Evolutionary conservation across 2,113 vertebrate genomes (phyloP).

Genomic region (Campylomormyrus tamandua): DNA sequence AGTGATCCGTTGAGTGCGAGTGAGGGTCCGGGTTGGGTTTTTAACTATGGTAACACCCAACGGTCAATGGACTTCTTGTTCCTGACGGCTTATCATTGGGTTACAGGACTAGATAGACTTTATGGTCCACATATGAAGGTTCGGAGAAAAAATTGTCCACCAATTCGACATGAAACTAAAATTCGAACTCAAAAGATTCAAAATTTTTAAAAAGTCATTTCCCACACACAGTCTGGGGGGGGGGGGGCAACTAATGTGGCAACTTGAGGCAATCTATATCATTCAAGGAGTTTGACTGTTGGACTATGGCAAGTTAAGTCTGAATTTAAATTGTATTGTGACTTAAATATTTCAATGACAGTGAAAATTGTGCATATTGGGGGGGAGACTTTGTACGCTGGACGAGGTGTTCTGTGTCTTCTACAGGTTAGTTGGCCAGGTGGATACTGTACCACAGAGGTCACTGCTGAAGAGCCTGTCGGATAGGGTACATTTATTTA

Average conservation of each 20-base stretch:
- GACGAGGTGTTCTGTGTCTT: background rate
- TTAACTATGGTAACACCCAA: background rate
- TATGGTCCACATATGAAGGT: background rate
- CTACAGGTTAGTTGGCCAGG: background rate
- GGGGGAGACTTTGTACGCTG: background rate
- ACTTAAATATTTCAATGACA: background rate
- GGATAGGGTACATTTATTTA: background rate
- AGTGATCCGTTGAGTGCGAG: background rate
- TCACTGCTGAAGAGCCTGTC: background rate
- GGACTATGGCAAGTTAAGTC: background rate
- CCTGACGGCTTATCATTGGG: background rate
- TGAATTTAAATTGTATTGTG: background rate
- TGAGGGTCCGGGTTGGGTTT: background rate
- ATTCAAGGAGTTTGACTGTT: background rate
- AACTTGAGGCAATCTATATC: background rate
- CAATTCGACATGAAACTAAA: background rate
- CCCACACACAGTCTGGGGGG: background rate
- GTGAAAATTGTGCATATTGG: background rate
- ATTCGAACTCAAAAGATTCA: background rate
- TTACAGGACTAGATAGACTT: background rate
- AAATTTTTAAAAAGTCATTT: background rate
- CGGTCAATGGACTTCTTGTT: background rate
- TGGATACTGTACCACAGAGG: background rate
- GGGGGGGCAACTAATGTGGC: too few species aligned
- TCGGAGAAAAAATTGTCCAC: background rate